Base-by-base conservation (phyloP, 2,888 invertebrate species). In the Nebria brevicollis region DNA sequence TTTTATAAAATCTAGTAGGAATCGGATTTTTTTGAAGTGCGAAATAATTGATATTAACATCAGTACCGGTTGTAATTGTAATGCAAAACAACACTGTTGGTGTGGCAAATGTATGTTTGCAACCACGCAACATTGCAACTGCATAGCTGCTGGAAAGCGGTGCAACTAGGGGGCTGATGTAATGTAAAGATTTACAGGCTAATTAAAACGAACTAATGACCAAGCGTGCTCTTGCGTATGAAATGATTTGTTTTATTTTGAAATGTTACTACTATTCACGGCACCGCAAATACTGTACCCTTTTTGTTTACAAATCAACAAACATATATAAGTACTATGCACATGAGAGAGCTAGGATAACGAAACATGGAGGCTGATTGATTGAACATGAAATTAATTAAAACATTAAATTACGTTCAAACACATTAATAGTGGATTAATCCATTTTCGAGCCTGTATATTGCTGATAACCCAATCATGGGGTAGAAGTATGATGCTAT, bases 191-290 rank as follows among this genome's bases (percentile, higher is more conserved):
- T 73, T 73, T 73, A 73, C 42, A 41, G 42, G 73, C 73, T 73
- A 73, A 73, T 73, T 73, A 73, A 73, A 73, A 73, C 73, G 73
- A 73, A 73, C 73, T 73, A 73, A 73, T 73, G 73, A 73, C 73
- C 73, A 73, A 73, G 26, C 73, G 73, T 41, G 72, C 72, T 72
- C 72, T 72, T 72, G 72, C 72, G 42, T 73, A 34, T 41, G n/a
- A 73, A 41, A 73, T 34, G 42, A 41, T 26, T 73, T 73, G 41
- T 73, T 73, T 73, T 73, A 73, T 73, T 73, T 73, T 41, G 43
- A 73, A 41, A 2, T 13, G 73, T 73, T 5, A 8, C 2, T 68
- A 54, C 54, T 54, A 13, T 54, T 54, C 54, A 13, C 13, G 1
- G 7, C 43, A 43, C 43, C 43, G 10, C 43, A 43, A 43, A 8